Conservation (phyloP, 1,140 invertebrate genomes). For the Metaphire vulgaris region DNA sequence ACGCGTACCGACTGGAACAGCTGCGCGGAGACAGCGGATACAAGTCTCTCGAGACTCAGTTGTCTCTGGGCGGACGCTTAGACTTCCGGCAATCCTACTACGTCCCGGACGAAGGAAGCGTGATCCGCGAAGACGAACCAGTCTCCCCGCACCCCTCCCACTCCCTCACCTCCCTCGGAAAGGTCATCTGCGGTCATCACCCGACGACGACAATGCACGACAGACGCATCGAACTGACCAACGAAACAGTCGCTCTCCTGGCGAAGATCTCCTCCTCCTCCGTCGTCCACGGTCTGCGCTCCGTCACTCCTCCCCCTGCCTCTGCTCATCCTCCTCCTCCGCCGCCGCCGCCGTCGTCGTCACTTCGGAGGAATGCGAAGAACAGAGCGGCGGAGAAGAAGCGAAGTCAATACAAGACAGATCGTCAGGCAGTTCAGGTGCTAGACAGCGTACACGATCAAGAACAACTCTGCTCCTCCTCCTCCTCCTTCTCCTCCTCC, state of each 20-base stretch:
- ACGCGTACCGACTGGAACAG: slow-evolving; percentile 47
- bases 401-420: slow-evolving; percentile 48
- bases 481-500: too few species aligned
- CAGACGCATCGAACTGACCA: slow-evolving; percentile 32
- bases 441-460: slow-evolving; percentile 44
- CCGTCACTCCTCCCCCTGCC: too few species aligned
- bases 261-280: not conserved
- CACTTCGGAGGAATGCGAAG: slow-evolving; percentile 40
- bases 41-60: slow-evolving; percentile 55
- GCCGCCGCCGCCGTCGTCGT: too few species aligned
- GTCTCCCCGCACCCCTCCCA: not conserved
- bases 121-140: slow-evolving; percentile 12
- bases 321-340: too few species aligned
- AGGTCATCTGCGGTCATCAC: slow-evolving; percentile 43
- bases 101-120: slow-evolving; percentile 4
- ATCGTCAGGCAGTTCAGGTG: slow-evolving; percentile 42
- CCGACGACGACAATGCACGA: slow-evolving; percentile 49
- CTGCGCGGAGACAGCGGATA: slow-evolving; percentile 58
- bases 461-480: too few species aligned
- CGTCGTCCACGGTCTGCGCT: too few species aligned
- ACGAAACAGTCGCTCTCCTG: not conserved
- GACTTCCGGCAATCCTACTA: slow-evolving; percentile 13
- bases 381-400: slow-evolving; percentile 48
- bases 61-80: slow-evolving; percentile 18
- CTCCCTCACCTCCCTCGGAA: not conserved